Conservation (phyloP, 2,113 vertebrate genomes). For the Sylvia atricapilla region DNA sequence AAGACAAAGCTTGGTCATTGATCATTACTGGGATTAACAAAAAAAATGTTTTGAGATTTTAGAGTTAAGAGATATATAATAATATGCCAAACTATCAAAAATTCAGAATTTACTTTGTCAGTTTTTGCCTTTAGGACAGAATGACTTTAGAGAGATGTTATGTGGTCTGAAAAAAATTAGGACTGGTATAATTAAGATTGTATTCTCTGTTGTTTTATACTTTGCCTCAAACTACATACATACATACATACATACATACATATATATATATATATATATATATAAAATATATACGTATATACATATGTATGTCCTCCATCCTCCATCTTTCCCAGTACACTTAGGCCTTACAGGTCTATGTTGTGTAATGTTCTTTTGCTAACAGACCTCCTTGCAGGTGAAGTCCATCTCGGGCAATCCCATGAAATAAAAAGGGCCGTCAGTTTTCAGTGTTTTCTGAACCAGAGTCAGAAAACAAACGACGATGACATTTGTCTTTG, state of each 20-base stretch:
- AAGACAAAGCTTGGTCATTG: neutral
- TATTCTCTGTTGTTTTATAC: neutral
- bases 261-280: too few species aligned
- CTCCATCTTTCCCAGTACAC: neutral
- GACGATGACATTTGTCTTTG: neutral
- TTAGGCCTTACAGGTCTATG: neutral
- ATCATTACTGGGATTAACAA: neutral
- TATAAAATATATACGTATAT: too few species aligned
- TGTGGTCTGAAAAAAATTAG: neutral
- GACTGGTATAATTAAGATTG: neutral
- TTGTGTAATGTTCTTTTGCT: neutral
- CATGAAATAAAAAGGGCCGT: neutral
- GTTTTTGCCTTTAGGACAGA: neutral
- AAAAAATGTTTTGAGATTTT: neutral
- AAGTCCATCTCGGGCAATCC: neutral
- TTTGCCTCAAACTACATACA: neutral
- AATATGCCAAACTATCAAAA: neutral
- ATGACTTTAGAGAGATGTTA: neutral
- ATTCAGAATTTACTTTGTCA: neutral
- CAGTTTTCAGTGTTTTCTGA: neutral
- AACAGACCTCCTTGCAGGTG: neutral
- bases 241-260: too few species aligned
- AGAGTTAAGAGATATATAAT: neutral
- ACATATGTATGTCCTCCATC: neutral
- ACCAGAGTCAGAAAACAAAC: neutral